Percentiles rank a stretch among this genome's conserved stretches.
Evolutionary conservation across 1,140 invertebrate genomes (phyloP).

Genomic region (Chelonus insularis): DNA sequence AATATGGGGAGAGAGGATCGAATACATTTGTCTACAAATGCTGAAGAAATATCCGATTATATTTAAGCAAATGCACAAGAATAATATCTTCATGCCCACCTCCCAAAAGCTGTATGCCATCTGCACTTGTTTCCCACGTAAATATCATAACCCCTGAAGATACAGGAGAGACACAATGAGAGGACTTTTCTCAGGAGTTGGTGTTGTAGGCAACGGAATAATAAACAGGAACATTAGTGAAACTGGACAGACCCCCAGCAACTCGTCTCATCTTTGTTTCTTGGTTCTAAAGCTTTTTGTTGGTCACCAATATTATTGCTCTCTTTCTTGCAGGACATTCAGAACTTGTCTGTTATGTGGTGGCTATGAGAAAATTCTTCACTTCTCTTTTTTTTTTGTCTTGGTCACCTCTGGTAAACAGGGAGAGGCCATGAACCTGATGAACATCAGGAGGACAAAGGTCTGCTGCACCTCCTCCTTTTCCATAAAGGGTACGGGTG

Average conservation of each 20-base stretch:
- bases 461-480: constrained; percentile 17
- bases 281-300: neutral
- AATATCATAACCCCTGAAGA: constrained; percentile 42
- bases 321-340: neutral
- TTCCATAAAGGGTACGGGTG: constrained; percentile 3
- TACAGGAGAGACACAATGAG: neutral
- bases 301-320: neutral
- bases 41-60: constrained; percentile 39
- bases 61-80: constrained; percentile 49
- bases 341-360: constrained; percentile 42
- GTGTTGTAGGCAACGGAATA: constrained; percentile 33
- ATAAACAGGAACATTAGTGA: constrained; percentile 49
- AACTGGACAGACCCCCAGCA: constrained; percentile 46
- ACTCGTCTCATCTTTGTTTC: constrained; percentile 37
- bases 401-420: constrained; percentile 10
- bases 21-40: neutral
- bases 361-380: constrained; percentile 48
- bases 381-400: constrained; percentile 11
- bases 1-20: neutral
- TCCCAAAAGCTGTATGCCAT: constrained; percentile 7
- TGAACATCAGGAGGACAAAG: constrained; percentile 18
- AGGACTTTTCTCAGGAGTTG: constrained; percentile 54
- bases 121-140: constrained; percentile 55
- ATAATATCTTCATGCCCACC: constrained; percentile 42
- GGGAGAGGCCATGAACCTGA: constrained; percentile 53